A percentile compares a stretch with the other conserved stretches of the same genome.
phyloP scores from a whole-genome alignment of 2,113 vertebrate species.

The Platichthys stellatus region DNA sequence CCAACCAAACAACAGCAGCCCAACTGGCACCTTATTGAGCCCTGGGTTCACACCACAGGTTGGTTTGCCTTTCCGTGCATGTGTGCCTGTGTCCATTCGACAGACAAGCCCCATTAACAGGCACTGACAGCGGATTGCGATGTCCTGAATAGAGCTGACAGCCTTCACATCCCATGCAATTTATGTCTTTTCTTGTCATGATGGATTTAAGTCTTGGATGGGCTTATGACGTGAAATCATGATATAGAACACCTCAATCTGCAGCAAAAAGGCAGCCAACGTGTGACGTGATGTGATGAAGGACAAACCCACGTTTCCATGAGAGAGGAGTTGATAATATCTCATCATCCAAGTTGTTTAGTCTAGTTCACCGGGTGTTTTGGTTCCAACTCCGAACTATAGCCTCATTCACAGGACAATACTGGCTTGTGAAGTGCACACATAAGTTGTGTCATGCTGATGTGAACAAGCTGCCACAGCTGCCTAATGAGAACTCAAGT shows the following conservation, averaged over 20 bases:
- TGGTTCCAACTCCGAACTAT: slow-evolving; percentile 42
- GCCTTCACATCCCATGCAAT: slow-evolving; percentile 62
- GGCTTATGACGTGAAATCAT: slow-evolving; percentile 44
- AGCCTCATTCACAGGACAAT: slow-evolving; percentile 32
- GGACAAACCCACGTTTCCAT: slow-evolving; percentile 15
- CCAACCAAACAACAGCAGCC: slow-evolving; percentile 55
- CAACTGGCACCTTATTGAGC: slow-evolving; percentile 47
- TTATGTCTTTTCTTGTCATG: slow-evolving; percentile 59
- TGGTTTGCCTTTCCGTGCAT: slow-evolving; percentile 8
- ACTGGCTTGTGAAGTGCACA: slow-evolving; percentile 42
- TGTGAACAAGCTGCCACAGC: slow-evolving; percentile 65
- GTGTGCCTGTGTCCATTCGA: slow-evolving; percentile 32
- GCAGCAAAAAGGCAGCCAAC: slow-evolving; percentile 43
- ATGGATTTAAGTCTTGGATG: slow-evolving; percentile 53
- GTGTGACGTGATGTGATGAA: slow-evolving; percentile 22
- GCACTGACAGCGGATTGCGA: slow-evolving; percentile 53
- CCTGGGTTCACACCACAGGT: slow-evolving; percentile 68
- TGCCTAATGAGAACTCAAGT: slow-evolving; percentile 12
- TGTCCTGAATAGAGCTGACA: slow-evolving; percentile 74
- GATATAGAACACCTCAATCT: slow-evolving; percentile 37
- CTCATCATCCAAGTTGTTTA: slow-evolving; percentile 73
- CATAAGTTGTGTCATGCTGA: slow-evolving; percentile 49
- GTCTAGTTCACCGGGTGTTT: slow-evolving; percentile 69
- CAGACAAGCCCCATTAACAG: slow-evolving; percentile 57
- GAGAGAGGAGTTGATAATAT: slow-evolving; percentile 46